phyloP scores from a whole-genome alignment of 2,888 invertebrate genomes.

The Synanthedon formicaeformis region DNA sequence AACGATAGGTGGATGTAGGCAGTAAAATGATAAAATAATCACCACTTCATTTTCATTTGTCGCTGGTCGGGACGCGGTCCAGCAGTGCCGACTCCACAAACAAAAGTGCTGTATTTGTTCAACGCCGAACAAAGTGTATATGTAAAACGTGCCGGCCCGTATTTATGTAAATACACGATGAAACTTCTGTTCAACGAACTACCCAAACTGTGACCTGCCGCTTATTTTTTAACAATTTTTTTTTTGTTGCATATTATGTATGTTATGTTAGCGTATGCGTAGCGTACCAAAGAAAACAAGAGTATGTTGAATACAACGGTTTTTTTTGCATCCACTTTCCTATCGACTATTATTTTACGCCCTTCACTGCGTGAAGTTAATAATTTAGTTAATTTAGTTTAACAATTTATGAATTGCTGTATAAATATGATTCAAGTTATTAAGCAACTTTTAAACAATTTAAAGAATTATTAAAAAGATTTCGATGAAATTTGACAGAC shows the following conservation, averaged over 20 bases:
- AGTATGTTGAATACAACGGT: no score
- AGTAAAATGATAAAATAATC: conserved; percentile 1
- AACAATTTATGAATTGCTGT: no score
- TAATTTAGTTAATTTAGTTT: no score
- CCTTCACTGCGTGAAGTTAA: no score
- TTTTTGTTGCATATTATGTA: conserved; percentile 36
- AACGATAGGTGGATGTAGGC: no score
- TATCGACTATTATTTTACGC: no score
- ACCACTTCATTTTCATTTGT: conserved; percentile 21
- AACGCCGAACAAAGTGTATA: conserved; percentile 39
- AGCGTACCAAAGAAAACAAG: not conserved
- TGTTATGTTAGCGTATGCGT: no score
- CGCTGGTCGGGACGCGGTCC: conserved; percentile 17
- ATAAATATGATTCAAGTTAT: no score
- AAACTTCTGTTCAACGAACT: conserved; percentile 44
- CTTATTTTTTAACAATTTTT: conserved; percentile 40
- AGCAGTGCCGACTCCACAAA: conserved; percentile 22
- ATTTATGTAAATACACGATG: conserved; percentile 55
- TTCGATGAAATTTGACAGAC: no score
- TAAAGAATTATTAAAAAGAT: no score
- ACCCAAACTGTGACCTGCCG: conserved; percentile 35
- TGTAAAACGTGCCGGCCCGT: conserved; percentile 21
- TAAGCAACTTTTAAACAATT: no score
- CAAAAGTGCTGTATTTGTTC: conserved; percentile 33
- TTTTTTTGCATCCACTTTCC: no score